Percentiles rank a stretch among this genome's conserved stretches.
Evolutionary conservation across 2,797 vertebrate species (phyloP).

Genomic region (Mastacembelus armatus): DNA sequence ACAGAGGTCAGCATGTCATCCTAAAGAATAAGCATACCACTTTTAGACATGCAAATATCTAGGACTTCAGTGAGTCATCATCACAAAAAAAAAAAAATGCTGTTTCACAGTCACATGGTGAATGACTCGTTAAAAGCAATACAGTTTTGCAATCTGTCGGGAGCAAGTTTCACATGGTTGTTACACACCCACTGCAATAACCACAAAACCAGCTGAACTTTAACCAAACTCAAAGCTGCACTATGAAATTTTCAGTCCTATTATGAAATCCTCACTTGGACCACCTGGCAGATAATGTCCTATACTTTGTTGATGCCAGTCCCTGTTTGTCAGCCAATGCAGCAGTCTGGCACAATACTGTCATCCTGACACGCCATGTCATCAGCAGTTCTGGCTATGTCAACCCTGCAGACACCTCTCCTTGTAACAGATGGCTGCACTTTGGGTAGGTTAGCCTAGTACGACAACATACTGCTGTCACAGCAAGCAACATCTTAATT

Average conservation of each 20-base stretch:
- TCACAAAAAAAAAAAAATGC: constrained; percentile 13
- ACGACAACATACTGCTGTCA: background rate
- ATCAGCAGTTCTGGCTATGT: constrained; percentile 55
- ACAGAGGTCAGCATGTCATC: background rate
- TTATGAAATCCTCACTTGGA: constrained; percentile 6
- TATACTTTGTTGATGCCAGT: constrained; percentile 8
- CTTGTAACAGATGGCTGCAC: constrained; percentile 36
- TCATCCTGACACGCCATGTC: constrained; percentile 29
- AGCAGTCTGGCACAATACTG: constrained; percentile 42
- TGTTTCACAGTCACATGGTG: constrained; percentile 34
- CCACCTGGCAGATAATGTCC: constrained; percentile 20
- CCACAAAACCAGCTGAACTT: background rate
- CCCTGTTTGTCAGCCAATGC: constrained; percentile 25
- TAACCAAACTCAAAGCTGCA: constrained; percentile 1
- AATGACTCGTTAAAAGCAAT: background rate
- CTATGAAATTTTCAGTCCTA: background rate
- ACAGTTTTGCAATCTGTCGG: constrained; percentile 6
- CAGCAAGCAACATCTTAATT: background rate
- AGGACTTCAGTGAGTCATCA: background rate
- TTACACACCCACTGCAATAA: background rate
- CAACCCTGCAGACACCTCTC: constrained; percentile 40
- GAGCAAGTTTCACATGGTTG: background rate
- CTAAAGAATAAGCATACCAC: too few relatives aligned
- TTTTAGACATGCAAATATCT: background rate
- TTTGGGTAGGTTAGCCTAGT: constrained; percentile 13